These are phyloP conservation scores for Yoshiicerus persimilis DNA, from an alignment of 1,140 invertebrate genomes.

Conservation along the genomic window DNA sequence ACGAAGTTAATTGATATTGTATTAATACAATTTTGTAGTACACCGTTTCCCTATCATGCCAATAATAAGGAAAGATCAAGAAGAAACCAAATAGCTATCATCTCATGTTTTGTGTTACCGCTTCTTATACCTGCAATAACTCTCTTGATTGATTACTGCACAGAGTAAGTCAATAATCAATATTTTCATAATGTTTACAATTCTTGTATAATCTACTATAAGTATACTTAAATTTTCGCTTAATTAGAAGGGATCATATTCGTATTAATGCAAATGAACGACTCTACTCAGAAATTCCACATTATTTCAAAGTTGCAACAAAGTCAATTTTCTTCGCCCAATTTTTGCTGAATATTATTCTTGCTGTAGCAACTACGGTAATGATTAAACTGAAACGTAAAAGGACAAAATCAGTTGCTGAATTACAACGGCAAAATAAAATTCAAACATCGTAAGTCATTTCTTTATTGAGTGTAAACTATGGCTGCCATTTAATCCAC, in stretches of 20 bases:
- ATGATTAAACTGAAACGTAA: background rate
- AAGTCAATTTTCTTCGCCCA: background rate
- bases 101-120: background rate
- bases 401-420: background rate
- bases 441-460: background rate
- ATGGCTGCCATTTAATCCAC: too few species aligned
- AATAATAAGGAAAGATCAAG: background rate
- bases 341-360: background rate
- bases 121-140: background rate
- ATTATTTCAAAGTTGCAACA: background rate
- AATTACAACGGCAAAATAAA: background rate
- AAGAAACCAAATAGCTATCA: background rate
- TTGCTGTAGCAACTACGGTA: background rate
- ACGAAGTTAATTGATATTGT: too few species aligned
- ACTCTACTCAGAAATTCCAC: background rate
- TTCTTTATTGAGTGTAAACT: too few species aligned
- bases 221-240: too few species aligned
- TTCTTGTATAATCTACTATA: too few species aligned
- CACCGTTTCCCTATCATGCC: background rate
- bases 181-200: too few species aligned
- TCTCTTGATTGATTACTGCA: background rate
- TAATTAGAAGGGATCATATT: background rate
- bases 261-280: background rate
- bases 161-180: too few species aligned
- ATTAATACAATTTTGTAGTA: background rate